Evolutionary conservation across 2,113 vertebrate genomes (phyloP), one percentile per base, ranked within the genome.

Genomic region (Cinclus mexicanus): DNA sequence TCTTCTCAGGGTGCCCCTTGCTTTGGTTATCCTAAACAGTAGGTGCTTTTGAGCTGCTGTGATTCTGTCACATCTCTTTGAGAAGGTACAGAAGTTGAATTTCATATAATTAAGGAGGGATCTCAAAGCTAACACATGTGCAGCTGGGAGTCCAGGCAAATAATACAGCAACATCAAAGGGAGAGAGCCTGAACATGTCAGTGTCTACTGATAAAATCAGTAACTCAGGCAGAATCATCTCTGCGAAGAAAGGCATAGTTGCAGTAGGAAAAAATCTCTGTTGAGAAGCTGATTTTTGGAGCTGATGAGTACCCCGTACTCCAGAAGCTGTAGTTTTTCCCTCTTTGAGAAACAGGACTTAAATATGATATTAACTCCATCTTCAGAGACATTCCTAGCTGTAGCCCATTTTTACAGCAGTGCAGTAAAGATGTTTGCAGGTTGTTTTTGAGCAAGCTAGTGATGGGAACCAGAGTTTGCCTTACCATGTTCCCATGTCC

Each of bases 161-260:
- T 70, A 70, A 75, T 35, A 24, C 31, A 92, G 65, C 82, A 89
- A 50, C 77, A 83, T 88, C 90, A 85, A 89, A 95, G 84, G 71
- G 88, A 69, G 67, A 64, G 82, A 91, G 93, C 71, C 82, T 55
- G 53, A 42, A 80, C 82, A 63, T 63, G 90, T 86, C 68, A 11
- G 70, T 35, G 70, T 87, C 53, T 83, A 68, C 79, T 52, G 93
- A 95, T 95, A 90, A 80, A 90, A 95, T 94, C 91, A 77, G 78
- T 39, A 80, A 16, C 59, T 79, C 69, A 8, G 1, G 19, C 56
- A 87, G 71, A 87, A 89, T 72, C 52, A 28, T 77, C 56, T 78
- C 53, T 80, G 75, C 46, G 57, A 63, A 85, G 59, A 69, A 83
- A 76, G 31, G 33, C 17, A 1, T n/a, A 15, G 5, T 29, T 91